phyloP scores from a whole-genome alignment of 2,797 vertebrate species.

The Buphagus erythrorhynchus region DNA sequence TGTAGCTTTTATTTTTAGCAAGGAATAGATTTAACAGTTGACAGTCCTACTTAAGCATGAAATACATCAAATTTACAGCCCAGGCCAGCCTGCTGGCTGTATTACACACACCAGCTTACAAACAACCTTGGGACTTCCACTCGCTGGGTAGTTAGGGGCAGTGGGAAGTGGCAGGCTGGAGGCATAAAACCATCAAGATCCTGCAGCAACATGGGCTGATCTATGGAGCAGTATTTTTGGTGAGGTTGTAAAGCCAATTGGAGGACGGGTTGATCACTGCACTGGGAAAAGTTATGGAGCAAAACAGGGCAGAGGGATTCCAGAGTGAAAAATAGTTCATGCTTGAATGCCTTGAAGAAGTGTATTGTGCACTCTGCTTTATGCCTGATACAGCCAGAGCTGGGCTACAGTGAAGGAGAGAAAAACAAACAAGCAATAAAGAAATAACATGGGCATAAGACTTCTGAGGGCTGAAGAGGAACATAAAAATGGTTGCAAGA shows the following conservation, averaged over 20 bases:
- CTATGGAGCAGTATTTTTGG: background rate
- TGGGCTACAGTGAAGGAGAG: background rate
- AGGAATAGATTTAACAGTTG: conserved; percentile 68
- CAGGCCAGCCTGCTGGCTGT: background rate
- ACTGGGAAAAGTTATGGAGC: conserved; percentile 22
- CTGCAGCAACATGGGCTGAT: conserved; percentile 10
- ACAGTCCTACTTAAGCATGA: conserved; percentile 54
- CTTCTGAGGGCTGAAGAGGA: background rate
- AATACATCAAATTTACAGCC: conserved; percentile 56
- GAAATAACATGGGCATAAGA: background rate
- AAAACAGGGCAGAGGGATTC: conserved; percentile 29
- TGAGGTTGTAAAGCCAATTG: conserved; percentile 29
- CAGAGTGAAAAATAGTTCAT: background rate
- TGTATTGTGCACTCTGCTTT: background rate
- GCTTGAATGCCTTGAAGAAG: background rate
- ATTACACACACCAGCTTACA: background rate
- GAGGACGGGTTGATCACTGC: conserved; percentile 28
- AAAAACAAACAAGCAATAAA: conserved; percentile 9
- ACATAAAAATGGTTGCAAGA: background rate
- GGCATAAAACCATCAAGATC: background rate
- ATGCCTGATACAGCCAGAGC: background rate
- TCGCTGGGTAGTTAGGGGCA: background rate
- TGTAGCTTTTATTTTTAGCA: conserved; percentile 70
- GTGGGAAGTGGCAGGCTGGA: background rate
- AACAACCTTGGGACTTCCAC: conserved; percentile 20